phyloP scores from a whole-genome alignment of 2,797 vertebrate genomes.

The Hoplostethus mediterraneus region DNA sequence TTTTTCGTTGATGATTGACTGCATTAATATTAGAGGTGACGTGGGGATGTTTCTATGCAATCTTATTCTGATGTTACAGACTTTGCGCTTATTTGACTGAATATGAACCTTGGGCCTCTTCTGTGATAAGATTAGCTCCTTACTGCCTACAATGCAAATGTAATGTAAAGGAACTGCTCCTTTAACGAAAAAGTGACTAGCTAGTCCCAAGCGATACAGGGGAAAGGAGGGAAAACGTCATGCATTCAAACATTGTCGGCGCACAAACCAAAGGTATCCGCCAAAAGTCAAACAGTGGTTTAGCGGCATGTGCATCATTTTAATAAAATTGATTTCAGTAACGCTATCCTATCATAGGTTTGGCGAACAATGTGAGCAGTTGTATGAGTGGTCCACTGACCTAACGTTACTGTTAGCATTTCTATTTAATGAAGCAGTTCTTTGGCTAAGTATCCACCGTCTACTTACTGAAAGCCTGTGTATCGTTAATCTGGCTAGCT shows the following conservation, averaged over 20 bases:
- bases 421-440: not conserved
- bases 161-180: constrained; percentile 49
- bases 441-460: not conserved
- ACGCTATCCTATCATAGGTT: rapidly evolving
- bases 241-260: constrained; percentile 75
- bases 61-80: not conserved
- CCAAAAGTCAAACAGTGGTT: not conserved
- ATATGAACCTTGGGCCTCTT: not conserved
- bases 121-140: rapidly evolving
- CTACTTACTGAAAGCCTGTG: constrained; percentile 27
- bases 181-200: constrained; percentile 62
- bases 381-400: rapidly evolving
- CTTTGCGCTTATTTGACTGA: not conserved
- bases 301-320: not conserved
- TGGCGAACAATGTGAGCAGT: rapidly evolving
- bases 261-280: constrained; percentile 22
- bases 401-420: not conserved
- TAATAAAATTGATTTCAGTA: rapidly evolving
- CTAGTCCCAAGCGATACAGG: constrained; percentile 34
- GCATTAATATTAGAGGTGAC: no score
- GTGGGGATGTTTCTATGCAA: no score
- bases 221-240: constrained; percentile 87
- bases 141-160: not conserved
- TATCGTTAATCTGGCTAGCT: constrained; percentile 26
- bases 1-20: no score